Conservation (phyloP, 2,888 invertebrate species). For the Protula sp. region DNA sequence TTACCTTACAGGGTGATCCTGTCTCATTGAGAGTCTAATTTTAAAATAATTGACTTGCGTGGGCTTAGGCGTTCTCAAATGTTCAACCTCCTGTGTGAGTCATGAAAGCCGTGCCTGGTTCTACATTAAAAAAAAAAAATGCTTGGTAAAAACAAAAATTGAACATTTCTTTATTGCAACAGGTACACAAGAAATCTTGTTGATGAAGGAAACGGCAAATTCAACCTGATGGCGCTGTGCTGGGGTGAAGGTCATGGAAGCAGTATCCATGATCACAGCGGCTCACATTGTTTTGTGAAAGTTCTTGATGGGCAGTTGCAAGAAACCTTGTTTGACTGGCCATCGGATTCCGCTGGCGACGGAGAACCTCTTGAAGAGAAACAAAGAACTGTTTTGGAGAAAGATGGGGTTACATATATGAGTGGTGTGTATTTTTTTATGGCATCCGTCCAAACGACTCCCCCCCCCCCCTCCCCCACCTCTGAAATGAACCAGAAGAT, state of each 20-base stretch:
- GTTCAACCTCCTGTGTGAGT: too few relatives aligned
- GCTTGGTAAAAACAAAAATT: too few relatives aligned
- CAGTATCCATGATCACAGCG: slow-evolving; percentile 85
- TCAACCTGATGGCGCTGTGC: slow-evolving; percentile 94
- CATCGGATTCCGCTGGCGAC: slow-evolving; percentile 50
- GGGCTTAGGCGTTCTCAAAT: too few relatives aligned
- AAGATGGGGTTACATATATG: slow-evolving; percentile 87
- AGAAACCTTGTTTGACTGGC: slow-evolving; percentile 83
- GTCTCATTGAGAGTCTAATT: too few relatives aligned
- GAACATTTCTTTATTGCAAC: too few relatives aligned
- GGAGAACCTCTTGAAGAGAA: slow-evolving; percentile 61
- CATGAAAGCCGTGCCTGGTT: too few relatives aligned
- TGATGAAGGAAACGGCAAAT: slow-evolving; percentile 92
- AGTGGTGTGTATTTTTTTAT: slow-evolving; percentile 78
- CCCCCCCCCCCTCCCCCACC: not conserved
- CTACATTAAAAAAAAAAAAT: too few relatives aligned
- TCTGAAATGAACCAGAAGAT: too few relatives aligned
- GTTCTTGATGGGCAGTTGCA: slow-evolving; percentile 71
- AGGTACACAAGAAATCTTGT: slow-evolving; percentile 95
- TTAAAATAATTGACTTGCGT: too few relatives aligned
- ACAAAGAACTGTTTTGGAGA: slow-evolving; percentile 62
- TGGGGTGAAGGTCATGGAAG: slow-evolving; percentile 96
- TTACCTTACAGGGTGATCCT: too few relatives aligned
- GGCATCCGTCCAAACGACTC: not conserved
- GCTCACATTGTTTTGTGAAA: slow-evolving; percentile 98